Conservation (phyloP, 2,113 vertebrate species). For the Crotalus tigris region DNA sequence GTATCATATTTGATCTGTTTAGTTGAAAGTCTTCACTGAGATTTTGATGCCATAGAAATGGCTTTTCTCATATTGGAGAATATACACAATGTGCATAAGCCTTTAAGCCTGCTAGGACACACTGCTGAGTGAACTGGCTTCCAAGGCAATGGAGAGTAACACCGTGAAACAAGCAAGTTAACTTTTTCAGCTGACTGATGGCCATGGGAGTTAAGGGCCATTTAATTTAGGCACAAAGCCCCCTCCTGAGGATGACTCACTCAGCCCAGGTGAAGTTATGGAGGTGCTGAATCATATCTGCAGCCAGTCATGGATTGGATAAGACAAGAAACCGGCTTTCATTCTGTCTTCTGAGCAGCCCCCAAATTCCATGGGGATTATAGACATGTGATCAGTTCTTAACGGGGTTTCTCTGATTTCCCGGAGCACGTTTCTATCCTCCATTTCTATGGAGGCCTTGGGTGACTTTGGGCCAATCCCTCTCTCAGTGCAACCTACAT, state of each 20-base stretch:
- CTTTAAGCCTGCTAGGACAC: background rate
- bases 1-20: constrained; percentile 6
- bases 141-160: background rate
- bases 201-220: background rate
- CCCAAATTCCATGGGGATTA: background rate
- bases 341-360: background rate
- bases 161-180: background rate
- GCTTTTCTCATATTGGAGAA: background rate
- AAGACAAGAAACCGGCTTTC: background rate
- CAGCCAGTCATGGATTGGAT: background rate
- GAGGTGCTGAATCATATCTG: background rate
- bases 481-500: background rate
- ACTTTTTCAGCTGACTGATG: background rate
- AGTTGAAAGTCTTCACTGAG: background rate
- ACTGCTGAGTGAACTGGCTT: background rate
- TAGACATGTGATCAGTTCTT: background rate
- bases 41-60: background rate
- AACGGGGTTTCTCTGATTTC: background rate
- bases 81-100: background rate
- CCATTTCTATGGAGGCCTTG: background rate
- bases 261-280: background rate
- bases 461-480: background rate
- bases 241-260: background rate
- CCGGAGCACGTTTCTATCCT: background rate
- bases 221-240: background rate